Evolutionary conservation across 1,140 invertebrate genomes (phyloP).

Genomic region (Drosophila pseudoobscura): DNA sequence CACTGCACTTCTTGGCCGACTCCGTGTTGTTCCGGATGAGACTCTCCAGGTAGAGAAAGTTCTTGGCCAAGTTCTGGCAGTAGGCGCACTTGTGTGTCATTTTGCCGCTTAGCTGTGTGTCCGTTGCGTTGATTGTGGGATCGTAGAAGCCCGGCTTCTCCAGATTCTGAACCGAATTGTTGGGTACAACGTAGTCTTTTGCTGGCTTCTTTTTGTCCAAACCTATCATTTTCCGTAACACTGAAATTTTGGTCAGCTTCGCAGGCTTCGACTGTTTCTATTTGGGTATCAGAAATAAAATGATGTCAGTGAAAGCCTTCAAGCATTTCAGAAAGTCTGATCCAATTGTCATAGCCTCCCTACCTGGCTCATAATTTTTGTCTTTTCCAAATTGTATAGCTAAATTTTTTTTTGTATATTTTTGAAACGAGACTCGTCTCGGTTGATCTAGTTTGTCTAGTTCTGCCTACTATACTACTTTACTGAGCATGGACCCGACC

Average conservation of each 20-base stretch:
- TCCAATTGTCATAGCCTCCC: constrained; percentile 45
- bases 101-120: constrained; percentile 27
- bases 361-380: constrained; percentile 49
- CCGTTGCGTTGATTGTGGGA: constrained; percentile 41
- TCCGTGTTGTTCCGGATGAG: constrained; percentile 71
- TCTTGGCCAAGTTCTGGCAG: constrained; percentile 79
- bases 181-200: constrained; percentile 61
- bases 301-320: background rate
- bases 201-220: constrained; percentile 59
- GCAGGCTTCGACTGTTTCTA: constrained; percentile 40
- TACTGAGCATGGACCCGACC: background rate
- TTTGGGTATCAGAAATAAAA: constrained; percentile 14
- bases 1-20: constrained; percentile 44
- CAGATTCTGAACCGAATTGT: constrained; percentile 66
- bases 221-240: constrained; percentile 71
- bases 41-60: constrained; percentile 78
- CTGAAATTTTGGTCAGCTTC: constrained; percentile 76
- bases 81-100: constrained; percentile 60
- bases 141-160: constrained; percentile 42
- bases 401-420: background rate
- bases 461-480: background rate
- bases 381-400: background rate
- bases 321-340: background rate
- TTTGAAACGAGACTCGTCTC: background rate
- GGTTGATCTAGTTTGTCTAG: background rate